phyloP scores from a whole-genome alignment of 2,888 invertebrate genomes.

The Drosophila aldrichi region DNA sequence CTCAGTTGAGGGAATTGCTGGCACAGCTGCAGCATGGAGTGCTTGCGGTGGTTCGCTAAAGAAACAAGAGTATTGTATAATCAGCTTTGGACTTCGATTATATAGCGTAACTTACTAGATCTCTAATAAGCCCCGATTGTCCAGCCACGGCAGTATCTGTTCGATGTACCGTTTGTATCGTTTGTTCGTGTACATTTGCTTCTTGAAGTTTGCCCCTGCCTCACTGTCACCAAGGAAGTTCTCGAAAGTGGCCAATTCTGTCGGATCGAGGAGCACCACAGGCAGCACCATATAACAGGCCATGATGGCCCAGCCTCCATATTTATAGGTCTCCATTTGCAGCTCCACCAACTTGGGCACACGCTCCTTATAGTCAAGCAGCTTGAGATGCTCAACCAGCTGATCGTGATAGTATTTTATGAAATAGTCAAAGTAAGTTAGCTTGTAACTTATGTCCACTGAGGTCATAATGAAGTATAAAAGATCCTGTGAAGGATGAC shows the following conservation, averaged over 20 bases:
- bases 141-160: slow-evolving; percentile 79
- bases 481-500: slow-evolving; percentile 73
- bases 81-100: not conserved
- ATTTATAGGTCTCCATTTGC: slow-evolving; percentile 66
- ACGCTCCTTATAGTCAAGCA: slow-evolving; percentile 70
- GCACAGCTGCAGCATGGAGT: not conserved
- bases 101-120: slow-evolving; percentile 29
- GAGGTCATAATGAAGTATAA: slow-evolving; percentile 81
- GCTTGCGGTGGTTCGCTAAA: slow-evolving; percentile 24
- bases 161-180: slow-evolving; percentile 73
- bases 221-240: slow-evolving; percentile 62
- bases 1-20: not conserved
- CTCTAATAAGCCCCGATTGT: slow-evolving; percentile 78
- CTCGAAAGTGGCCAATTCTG: slow-evolving; percentile 74
- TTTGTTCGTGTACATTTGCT: slow-evolving; percentile 65
- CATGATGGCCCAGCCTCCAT: slow-evolving; percentile 63
- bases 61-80: no score
- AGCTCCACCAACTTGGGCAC: slow-evolving; percentile 73
- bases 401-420: slow-evolving; percentile 80
- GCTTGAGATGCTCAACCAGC: slow-evolving; percentile 67
- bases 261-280: slow-evolving; percentile 78
- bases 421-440: slow-evolving; percentile 80
- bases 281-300: slow-evolving; percentile 61
- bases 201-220: slow-evolving; percentile 57
- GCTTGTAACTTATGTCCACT: slow-evolving; percentile 73